Percentiles rank a stretch among this genome's conserved stretches.
Evolutionary conservation across 2,888 invertebrate genomes (phyloP).

Genomic region (Rambutsinella grinnellia): DNA sequence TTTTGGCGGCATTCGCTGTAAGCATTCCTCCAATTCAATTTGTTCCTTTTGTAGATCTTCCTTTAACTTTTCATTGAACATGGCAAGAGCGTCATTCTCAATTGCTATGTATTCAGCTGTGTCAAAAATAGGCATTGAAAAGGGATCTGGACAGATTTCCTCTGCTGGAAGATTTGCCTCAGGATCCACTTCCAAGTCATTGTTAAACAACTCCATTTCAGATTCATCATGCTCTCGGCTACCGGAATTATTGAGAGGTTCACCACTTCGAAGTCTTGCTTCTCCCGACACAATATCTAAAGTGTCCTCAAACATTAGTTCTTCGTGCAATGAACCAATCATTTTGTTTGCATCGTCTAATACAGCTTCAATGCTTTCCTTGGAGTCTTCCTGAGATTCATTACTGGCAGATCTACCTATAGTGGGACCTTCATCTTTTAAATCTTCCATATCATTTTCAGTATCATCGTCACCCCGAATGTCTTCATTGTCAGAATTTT

Average conservation of each 20-base stretch:
- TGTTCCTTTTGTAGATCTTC: conserved; percentile 62
- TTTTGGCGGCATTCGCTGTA: conserved; percentile 49
- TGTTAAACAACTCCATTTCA: conserved; percentile 44
- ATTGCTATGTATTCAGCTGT: conserved; percentile 60
- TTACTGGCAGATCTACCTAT: conserved; percentile 19
- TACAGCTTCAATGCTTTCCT: conserved; percentile 49
- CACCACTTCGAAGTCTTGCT: conserved; percentile 1
- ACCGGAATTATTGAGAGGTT: neutral
- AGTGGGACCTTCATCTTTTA: conserved; percentile 20
- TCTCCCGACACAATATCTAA: neutral
- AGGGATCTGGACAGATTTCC: conserved; percentile 56
- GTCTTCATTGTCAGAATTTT: conserved; percentile 26
- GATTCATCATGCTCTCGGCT: conserved; percentile 17
- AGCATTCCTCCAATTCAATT: conserved; percentile 52
- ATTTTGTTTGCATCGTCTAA: conserved; percentile 60
- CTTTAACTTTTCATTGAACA: conserved; percentile 60
- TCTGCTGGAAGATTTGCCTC: conserved; percentile 48
- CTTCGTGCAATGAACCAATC: conserved; percentile 62
- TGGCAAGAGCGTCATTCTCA: conserved; percentile 63
- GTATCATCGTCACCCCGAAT: conserved; percentile 6
- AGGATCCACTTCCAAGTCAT: conserved; percentile 49
- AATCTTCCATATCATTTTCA: neutral
- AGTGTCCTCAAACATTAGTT: conserved; percentile 48
- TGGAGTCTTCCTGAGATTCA: conserved; percentile 23
- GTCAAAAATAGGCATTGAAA: conserved; percentile 61